Evolutionary conservation across 1,140 invertebrate species (phyloP).

Genomic region (Drosophila triauraria): DNA sequence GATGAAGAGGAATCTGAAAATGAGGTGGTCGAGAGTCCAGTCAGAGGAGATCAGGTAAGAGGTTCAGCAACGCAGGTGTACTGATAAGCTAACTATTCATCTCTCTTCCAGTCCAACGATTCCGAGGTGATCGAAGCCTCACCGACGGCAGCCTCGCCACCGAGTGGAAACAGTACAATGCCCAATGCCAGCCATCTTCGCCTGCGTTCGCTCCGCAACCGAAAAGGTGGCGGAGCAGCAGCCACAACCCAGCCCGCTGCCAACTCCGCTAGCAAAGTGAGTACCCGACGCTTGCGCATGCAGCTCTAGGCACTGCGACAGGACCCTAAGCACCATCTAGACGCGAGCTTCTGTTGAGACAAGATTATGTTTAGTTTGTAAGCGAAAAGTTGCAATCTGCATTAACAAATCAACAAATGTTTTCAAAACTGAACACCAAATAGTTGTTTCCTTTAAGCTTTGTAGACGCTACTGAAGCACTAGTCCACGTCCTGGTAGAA

Average conservation of each 20-base stretch:
- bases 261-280: slow-evolving; percentile 64
- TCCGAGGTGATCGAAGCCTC: slow-evolving; percentile 67
- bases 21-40: not conserved
- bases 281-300: slow-evolving; percentile 61
- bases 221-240: slow-evolving; percentile 21
- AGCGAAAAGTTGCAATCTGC: slow-evolving; percentile 37
- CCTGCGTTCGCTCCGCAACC: slow-evolving; percentile 53
- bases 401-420: slow-evolving; percentile 51
- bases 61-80: too few species aligned
- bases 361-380: slow-evolving; percentile 22
- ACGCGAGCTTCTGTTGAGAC: slow-evolving; percentile 1
- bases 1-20: not conserved
- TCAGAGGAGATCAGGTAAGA: slow-evolving; percentile 11
- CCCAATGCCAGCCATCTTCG: slow-evolving; percentile 43
- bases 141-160: slow-evolving; percentile 40
- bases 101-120: slow-evolving; percentile 36
- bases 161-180: not conserved
- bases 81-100: not conserved
- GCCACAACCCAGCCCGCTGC: slow-evolving; percentile 16
- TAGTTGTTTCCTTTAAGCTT: slow-evolving; percentile 43
- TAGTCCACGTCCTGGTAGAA: slow-evolving; percentile 7
- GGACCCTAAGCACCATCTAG: slow-evolving; percentile 10
- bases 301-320: slow-evolving; percentile 55
- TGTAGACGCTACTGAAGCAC: not conserved
- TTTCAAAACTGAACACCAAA: slow-evolving; percentile 43